Evolutionary conservation across 1,140 invertebrate genomes (phyloP), one percentile per base, ranked within the genome.

Genomic region (Caenorhabditis tropicalis): DNA sequence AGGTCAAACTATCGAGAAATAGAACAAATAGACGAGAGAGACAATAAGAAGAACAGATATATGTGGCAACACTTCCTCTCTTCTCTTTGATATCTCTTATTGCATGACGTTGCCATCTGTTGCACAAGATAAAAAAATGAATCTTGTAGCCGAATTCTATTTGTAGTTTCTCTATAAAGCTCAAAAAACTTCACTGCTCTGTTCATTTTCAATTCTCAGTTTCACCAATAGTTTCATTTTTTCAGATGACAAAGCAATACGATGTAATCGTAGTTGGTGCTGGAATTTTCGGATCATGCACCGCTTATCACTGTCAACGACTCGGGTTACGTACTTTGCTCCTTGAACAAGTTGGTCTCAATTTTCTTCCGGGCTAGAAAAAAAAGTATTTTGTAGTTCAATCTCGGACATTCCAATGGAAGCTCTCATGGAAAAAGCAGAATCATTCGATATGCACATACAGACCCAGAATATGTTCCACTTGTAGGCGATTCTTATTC

Each of bases 261-360:
- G 84, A 85, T 39, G 79, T 82, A 3, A 46, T 82, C 24, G 84
- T 85, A 10, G 49, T 85, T 15, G 84, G 84, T 19, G 80, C 84
- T 1, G 84, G 84, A 0, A 85, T 85, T 33, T 82, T 85, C 15
- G 84, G 84, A n/a, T 82, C 84, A 46, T 85, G 84, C 60, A 56
- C 84, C 2, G 79, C 84, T 16, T 85, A 82, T 82, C 84, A 85
- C 36, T 82, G 49, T 19, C 79, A 79, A 24, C 53, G 58, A 16
- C 43, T 53, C 2, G 84, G 84, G 2, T 9, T 83, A 31, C 53
- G 51, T 49, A 85, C 84, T 33, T 31, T 85, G 7, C 80, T 82
- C 1, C 31, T 85, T 5, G 84, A 85, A 43, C 80, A 85, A 46
- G 84, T 82, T 21, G 2, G 74, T 27, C 15, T 10, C 24, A n/a